phyloP scores from a whole-genome alignment of 2,113 vertebrate species.

The Pithys albifrons region DNA sequence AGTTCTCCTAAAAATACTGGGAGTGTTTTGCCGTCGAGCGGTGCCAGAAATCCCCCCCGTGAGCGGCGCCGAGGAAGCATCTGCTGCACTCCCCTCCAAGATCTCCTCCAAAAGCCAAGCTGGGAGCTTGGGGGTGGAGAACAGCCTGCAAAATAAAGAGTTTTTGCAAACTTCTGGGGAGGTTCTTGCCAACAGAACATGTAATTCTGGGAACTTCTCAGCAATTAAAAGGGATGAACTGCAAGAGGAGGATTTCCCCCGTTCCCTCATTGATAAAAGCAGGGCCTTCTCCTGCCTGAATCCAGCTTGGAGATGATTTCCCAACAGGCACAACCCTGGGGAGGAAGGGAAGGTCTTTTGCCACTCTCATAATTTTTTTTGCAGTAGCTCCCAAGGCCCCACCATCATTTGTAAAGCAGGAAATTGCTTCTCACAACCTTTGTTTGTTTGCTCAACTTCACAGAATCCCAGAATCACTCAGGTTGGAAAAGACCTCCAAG shows the following conservation, averaged over 20 bases:
- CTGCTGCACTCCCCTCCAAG: neutral
- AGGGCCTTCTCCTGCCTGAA: neutral
- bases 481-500: neutral
- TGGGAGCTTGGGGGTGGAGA: conserved; percentile 22
- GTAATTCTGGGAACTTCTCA: neutral
- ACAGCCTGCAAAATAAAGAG: neutral
- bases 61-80: neutral
- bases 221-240: neutral
- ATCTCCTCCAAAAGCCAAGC: neutral
- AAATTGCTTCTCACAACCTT: neutral
- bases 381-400: rapidly evolving
- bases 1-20: neutral
- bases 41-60: conserved; percentile 3
- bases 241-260: conserved; percentile 20
- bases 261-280: neutral
- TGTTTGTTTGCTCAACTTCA: neutral
- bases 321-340: rapidly evolving
- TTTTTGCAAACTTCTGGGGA: conserved; percentile 19
- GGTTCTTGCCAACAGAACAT: neutral
- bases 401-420: neutral
- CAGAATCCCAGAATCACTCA: neutral
- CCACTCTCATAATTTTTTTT: neutral
- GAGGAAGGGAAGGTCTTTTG: neutral
- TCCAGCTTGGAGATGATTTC: neutral
- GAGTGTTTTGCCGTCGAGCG: conserved; percentile 2